phyloP scores from a whole-genome alignment of 2,113 vertebrate species.

The Bufo gargarizans region DNA sequence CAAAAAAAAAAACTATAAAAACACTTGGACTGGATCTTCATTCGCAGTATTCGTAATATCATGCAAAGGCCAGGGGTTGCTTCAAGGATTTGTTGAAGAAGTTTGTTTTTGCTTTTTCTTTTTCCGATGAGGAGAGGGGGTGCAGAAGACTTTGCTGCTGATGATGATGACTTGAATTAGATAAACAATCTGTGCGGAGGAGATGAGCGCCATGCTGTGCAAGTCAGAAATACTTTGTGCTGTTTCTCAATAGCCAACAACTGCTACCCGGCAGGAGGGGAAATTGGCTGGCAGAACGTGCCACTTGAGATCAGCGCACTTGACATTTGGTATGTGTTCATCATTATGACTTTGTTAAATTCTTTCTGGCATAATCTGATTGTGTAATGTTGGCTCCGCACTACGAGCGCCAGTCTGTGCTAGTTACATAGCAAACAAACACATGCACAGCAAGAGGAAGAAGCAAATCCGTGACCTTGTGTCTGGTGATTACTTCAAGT shows the following conservation, averaged over 20 bases:
- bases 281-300: constrained; percentile 51
- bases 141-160: neutral
- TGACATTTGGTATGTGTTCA: constrained; percentile 54
- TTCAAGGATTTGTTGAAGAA: neutral
- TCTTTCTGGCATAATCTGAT: constrained; percentile 48
- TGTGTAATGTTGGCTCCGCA: constrained; percentile 32
- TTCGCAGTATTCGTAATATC: neutral
- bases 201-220: constrained; percentile 36
- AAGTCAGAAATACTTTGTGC: constrained; percentile 48
- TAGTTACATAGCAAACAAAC: neutral
- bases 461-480: constrained; percentile 22
- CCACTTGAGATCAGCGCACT: constrained; percentile 48
- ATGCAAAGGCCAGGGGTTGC: neutral
- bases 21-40: constrained; percentile 7
- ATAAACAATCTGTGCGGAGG: constrained; percentile 42
- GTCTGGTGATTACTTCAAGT: neutral
- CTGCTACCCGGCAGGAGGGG: constrained; percentile 52
- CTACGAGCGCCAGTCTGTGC: neutral
- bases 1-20: neutral
- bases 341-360: constrained; percentile 49
- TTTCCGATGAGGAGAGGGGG: neutral
- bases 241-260: constrained; percentile 57
- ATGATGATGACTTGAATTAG: constrained; percentile 22
- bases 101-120: too few species aligned
- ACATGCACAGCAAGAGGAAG: neutral